phyloP scores from a whole-genome alignment of 2,888 invertebrate genomes.

The Coelinius sp. region DNA sequence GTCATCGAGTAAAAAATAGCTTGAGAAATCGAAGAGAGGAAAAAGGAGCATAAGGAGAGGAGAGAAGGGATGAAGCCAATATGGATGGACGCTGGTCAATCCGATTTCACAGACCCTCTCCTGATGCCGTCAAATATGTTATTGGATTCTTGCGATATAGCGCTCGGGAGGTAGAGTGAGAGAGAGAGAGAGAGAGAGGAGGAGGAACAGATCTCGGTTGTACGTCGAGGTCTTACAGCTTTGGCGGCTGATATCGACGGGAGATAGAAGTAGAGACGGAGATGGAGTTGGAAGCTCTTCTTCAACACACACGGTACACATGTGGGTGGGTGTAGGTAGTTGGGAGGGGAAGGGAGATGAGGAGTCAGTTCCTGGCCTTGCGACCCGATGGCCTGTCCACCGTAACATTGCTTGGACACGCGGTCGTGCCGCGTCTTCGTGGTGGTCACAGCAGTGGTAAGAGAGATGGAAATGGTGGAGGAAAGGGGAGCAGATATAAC shows the following conservation, averaged over 20 bases:
- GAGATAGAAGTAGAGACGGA: slow-evolving; percentile 13
- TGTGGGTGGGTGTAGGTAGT: background rate
- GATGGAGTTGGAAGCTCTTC: background rate
- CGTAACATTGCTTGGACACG: slow-evolving; percentile 48
- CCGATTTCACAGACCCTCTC: slow-evolving; percentile 64
- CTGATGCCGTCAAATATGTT: slow-evolving; percentile 63
- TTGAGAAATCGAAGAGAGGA: background rate
- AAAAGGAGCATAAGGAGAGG: slow-evolving; percentile 39
- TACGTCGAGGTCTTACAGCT: slow-evolving; percentile 13
- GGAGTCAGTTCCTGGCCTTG: slow-evolving; percentile 34
- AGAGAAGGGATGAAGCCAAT: slow-evolving; percentile 53
- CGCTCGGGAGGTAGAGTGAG: slow-evolving; percentile 12
- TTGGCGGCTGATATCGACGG: slow-evolving; percentile 28
- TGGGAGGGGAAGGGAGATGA: slow-evolving; percentile 35
- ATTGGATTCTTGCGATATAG: slow-evolving; percentile 61
- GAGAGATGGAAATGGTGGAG: background rate
- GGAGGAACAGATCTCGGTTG: slow-evolving; percentile 11
- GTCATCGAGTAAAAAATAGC: slow-evolving; percentile 32
- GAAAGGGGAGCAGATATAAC: slow-evolving; percentile 40
- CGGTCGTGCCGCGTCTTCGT: slow-evolving; percentile 36
- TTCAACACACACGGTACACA: background rate
- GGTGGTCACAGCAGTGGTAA: background rate
- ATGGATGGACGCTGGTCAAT: slow-evolving; percentile 65
- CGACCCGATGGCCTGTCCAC: slow-evolving; percentile 40
- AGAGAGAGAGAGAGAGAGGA: slow-evolving; percentile 1